phyloP scores from a whole-genome alignment of 2,888 invertebrate species.

The Bombylius discolor region DNA sequence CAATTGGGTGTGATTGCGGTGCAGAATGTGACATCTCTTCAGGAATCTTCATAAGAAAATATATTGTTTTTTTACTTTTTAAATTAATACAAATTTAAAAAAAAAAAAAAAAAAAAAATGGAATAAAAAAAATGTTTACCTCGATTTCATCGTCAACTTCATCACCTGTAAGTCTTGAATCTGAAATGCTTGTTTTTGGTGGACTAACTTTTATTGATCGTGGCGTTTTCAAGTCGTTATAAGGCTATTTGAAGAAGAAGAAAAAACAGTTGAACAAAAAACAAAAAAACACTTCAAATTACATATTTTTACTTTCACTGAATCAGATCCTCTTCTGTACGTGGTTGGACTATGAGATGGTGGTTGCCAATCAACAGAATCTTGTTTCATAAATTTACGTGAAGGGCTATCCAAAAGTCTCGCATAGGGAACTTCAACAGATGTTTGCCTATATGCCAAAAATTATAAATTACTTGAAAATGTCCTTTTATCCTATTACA shows the following conservation, averaged over 20 bases:
- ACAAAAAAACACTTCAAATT: background rate
- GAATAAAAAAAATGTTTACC: conserved; percentile 18
- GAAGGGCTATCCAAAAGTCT: conserved; percentile 56
- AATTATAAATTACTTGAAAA: background rate
- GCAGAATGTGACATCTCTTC: conserved; percentile 37
- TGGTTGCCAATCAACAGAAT: conserved; percentile 39
- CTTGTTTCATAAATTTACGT: conserved; percentile 27
- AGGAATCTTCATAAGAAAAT: conserved; percentile 24
- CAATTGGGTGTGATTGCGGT: conserved; percentile 34
- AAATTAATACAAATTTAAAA: no score
- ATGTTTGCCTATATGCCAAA: conserved; percentile 24
- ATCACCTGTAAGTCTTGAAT: conserved; percentile 71
- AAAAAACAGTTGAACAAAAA: background rate
- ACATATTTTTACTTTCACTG: conserved; percentile 9
- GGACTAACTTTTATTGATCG: conserved; percentile 39
- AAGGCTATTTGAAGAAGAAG: no score
- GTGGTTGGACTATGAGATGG: conserved; percentile 60
- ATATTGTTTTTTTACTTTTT: background rate
- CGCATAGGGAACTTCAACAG: conserved; percentile 57
- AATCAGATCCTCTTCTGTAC: conserved; percentile 44
- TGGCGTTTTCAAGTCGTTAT: conserved; percentile 3
- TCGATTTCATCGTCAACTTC: conserved; percentile 47
- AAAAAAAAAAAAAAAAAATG: background rate
- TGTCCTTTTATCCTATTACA: background rate
- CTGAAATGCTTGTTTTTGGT: conserved; percentile 75